phyloP scores from a whole-genome alignment of 2,888 invertebrate genomes.

The Philereme vetulata region DNA sequence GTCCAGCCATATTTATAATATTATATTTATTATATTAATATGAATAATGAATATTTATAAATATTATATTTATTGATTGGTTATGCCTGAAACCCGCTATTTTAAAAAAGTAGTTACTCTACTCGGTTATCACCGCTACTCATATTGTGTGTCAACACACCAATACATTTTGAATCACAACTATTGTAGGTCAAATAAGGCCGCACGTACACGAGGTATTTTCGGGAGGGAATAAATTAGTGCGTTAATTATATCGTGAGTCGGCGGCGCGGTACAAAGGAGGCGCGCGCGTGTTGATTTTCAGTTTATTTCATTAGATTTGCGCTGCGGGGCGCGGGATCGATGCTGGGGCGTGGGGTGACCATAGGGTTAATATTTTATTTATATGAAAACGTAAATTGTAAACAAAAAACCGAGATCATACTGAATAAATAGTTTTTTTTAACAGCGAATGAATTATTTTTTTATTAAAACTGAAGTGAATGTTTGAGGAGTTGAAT shows the following conservation, averaged over 20 bases:
- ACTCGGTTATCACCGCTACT: neutral
- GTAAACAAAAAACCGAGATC: no score
- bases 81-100: no score
- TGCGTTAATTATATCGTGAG: constrained; percentile 78
- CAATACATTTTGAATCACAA: constrained; percentile 41
- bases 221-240: constrained; percentile 64
- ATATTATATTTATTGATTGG: no score
- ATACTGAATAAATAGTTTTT: no score
- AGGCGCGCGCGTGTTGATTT: constrained; percentile 77
- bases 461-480: no score
- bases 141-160: constrained; percentile 57
- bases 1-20: no score
- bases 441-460: no score
- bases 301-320: constrained; percentile 84
- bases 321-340: constrained; percentile 75
- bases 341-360: constrained; percentile 55
- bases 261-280: constrained; percentile 51
- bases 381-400: no score
- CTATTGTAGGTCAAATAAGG: neutral
- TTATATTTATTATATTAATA: no score
- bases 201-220: constrained; percentile 4
- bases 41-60: no score
- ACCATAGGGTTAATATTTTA: constrained; percentile 15
- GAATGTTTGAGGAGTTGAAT: no score
- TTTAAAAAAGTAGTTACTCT: no score